A percentile compares a stretch with the other conserved stretches of the same genome.
Evolutionary conservation across 1,140 invertebrate genomes (phyloP).

Genomic region (Acyrthosiphon pisum): DNA sequence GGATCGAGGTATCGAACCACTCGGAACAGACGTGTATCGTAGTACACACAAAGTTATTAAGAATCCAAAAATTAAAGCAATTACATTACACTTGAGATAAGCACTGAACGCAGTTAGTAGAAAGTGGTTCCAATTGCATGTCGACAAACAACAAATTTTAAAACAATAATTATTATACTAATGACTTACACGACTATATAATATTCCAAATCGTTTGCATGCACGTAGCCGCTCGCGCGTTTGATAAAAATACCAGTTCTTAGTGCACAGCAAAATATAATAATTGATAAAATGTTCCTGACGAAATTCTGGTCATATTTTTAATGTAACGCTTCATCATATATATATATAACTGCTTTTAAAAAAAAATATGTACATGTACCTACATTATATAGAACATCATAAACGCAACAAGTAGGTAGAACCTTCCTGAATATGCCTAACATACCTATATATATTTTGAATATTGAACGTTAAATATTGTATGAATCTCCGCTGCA

Average conservation of each 20-base stretch:
- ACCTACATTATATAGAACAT: neutral
- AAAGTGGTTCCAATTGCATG: neutral
- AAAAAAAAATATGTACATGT: neutral
- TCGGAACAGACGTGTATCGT: neutral
- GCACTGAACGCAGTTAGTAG: neutral
- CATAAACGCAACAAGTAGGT: neutral
- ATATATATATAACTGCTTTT: neutral
- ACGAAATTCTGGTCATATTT: neutral
- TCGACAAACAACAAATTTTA: neutral
- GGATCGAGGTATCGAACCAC: neutral
- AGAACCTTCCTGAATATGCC: neutral
- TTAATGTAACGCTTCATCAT: neutral
- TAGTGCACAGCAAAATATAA: neutral
- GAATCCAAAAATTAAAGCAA: neutral
- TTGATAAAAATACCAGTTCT: neutral
- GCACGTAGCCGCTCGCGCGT: neutral
- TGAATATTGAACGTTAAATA: neutral
- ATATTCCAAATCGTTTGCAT: neutral
- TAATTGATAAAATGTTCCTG: neutral
- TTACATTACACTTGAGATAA: neutral
- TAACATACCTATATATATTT: neutral
- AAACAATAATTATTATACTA: neutral
- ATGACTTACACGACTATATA: constrained; percentile 5
- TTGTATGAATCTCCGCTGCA: neutral
- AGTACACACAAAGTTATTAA: neutral